Percentiles rank a stretch among this genome's conserved stretches.
phyloP scores from a whole-genome alignment of 1,140 invertebrate genomes.

The Matsumurasca onukii region DNA sequence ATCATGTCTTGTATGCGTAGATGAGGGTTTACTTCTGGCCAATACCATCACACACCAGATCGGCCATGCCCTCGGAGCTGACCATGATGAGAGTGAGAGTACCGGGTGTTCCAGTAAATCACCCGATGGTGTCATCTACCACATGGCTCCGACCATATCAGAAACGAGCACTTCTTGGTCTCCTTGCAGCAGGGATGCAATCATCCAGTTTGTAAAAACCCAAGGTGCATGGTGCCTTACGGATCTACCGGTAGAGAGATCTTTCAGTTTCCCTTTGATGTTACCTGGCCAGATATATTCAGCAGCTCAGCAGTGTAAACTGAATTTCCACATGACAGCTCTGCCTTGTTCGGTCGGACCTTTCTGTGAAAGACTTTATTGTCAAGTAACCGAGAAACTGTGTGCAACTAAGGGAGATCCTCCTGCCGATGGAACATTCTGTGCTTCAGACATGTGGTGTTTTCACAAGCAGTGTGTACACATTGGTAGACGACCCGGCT shows the following conservation, averaged over 20 bases:
- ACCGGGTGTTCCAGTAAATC: constrained; percentile 49
- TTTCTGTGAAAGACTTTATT: constrained; percentile 61
- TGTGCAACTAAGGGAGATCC: constrained; percentile 60
- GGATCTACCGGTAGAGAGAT: constrained; percentile 58
- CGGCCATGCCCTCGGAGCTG: constrained; percentile 66
- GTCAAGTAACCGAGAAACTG: constrained; percentile 51
- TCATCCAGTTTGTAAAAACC: constrained; percentile 57
- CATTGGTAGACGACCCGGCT: constrained; percentile 59
- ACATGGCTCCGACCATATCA: constrained; percentile 66
- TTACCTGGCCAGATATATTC: constrained; percentile 72
- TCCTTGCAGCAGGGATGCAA: constrained; percentile 60
- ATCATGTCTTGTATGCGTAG: constrained; percentile 67
- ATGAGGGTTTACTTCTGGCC: constrained; percentile 63
- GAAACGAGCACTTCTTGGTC: constrained; percentile 65
- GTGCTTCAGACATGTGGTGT: constrained; percentile 66
- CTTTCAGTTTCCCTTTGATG: constrained; percentile 55
- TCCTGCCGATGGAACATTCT: constrained; percentile 68
- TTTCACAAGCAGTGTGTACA: constrained; percentile 61
- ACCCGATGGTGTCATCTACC: constrained; percentile 43
- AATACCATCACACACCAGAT: constrained; percentile 71
- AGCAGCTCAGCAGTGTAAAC: constrained; percentile 62
- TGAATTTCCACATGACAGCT: constrained; percentile 42
- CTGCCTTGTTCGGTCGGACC: constrained; percentile 32
- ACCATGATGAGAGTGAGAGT: constrained; percentile 57
- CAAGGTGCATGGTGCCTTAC: constrained; percentile 55